These are phyloP conservation scores for Brevimyrus niger DNA, from an alignment of 2,113 vertebrate genomes.

Conservation along the genomic window DNA sequence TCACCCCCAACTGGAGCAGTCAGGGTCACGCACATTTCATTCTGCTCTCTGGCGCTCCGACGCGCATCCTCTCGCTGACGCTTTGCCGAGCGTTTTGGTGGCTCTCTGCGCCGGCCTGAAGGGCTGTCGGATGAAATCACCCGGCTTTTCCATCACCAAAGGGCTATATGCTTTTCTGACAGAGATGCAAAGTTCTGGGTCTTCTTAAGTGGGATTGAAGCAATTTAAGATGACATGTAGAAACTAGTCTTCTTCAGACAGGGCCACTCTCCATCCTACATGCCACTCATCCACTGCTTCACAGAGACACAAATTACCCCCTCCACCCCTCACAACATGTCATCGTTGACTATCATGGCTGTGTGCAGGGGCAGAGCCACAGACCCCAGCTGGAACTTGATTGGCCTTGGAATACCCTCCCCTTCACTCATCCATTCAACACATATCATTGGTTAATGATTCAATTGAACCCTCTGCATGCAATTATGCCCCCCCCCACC, in stretches of 20 bases:
- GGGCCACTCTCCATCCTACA: neutral
- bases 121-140: neutral
- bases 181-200: neutral
- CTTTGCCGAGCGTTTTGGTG: neutral
- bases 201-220: neutral
- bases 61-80: neutral
- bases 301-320: neutral
- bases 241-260: neutral
- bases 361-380: neutral
- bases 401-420: neutral
- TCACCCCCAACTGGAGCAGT: neutral
- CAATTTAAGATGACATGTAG: conserved; percentile 4
- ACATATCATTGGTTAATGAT: neutral
- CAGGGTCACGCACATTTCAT: neutral
- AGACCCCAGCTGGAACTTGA: neutral
- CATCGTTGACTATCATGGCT: neutral
- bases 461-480: neutral
- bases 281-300: neutral
- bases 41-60: neutral
- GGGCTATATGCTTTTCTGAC: neutral
- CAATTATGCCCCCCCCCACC: neutral
- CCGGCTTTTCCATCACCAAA: neutral
- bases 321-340: neutral
- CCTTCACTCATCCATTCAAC: neutral
- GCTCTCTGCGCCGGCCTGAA: neutral